Conservation (phyloP, 1,140 invertebrate genomes). For the Eueides isabella region DNA sequence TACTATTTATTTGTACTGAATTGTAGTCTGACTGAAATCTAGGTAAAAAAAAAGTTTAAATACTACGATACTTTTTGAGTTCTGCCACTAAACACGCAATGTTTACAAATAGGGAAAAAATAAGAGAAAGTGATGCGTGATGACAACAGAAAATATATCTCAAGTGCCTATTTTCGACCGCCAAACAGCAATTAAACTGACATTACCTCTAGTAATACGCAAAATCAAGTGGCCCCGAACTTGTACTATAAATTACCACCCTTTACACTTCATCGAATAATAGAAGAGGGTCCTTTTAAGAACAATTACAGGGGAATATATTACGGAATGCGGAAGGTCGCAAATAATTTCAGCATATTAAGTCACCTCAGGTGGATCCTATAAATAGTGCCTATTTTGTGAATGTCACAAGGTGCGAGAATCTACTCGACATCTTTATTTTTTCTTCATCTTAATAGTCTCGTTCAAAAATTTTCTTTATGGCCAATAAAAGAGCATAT, state of each 20-base stretch:
- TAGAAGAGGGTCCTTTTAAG: slow-evolving; percentile 49
- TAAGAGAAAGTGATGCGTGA: background rate
- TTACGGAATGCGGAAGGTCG: slow-evolving; percentile 36
- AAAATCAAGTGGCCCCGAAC: slow-evolving; percentile 46
- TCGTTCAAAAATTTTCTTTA: slow-evolving; percentile 29
- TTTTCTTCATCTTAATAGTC: slow-evolving; percentile 27
- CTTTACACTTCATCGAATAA: slow-evolving; percentile 70
- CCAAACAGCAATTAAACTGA: slow-evolving; percentile 53
- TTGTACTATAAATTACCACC: slow-evolving; percentile 62
- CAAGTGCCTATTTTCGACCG: slow-evolving; percentile 23
- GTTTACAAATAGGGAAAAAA: background rate
- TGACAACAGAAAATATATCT: background rate
- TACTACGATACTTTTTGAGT: too few species aligned
- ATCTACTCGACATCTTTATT: slow-evolving; percentile 31
- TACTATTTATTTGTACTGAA: too few species aligned
- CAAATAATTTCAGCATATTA: slow-evolving; percentile 56
- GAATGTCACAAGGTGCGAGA: slow-evolving; percentile 22
- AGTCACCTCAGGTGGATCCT: slow-evolving; percentile 56
- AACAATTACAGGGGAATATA: slow-evolving; percentile 61
- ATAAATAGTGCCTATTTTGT: slow-evolving; percentile 28
- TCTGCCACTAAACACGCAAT: too few species aligned
- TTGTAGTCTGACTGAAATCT: too few species aligned
- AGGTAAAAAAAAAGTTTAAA: too few species aligned
- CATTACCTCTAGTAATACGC: slow-evolving; percentile 53
- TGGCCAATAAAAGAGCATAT: slow-evolving; percentile 26